Evolutionary conservation across 64 coral and sea anemone species (phyloP).

Genomic region (Platygyra sinensis): DNA sequence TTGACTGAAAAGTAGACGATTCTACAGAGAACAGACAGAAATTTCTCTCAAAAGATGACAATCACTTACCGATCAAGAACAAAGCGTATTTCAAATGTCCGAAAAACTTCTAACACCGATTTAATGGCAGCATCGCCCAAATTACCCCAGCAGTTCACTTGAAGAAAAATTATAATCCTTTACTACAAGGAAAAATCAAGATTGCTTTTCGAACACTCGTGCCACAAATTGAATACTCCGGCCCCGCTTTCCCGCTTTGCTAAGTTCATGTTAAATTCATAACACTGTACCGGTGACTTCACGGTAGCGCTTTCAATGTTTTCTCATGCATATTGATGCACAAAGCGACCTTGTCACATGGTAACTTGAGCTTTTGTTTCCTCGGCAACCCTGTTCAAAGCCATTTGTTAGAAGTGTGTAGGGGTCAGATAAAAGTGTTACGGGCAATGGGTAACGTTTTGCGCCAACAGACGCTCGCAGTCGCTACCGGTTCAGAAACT

Average conservation of each 20-base stretch:
- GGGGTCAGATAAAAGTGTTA: neutral
- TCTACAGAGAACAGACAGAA: neutral
- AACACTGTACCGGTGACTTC: slow-evolving; percentile 26
- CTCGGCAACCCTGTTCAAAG: neutral
- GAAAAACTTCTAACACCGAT: neutral
- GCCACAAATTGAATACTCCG: slow-evolving; percentile 6
- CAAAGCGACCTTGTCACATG: neutral
- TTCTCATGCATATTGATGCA: slow-evolving; percentile 41
- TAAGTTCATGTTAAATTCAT: slow-evolving; percentile 44
- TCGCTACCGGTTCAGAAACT: neutral
- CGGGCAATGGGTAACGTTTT: neutral
- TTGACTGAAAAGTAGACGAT: neutral
- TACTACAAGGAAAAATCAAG: neutral
- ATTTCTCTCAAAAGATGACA: neutral
- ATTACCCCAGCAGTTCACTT: neutral
- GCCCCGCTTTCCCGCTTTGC: neutral
- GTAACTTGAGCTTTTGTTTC: neutral
- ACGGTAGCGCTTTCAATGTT: slow-evolving; percentile 30
- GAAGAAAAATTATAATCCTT: neutral
- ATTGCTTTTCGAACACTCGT: slow-evolving; percentile 8
- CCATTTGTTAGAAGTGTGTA: neutral
- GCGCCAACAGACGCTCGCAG: neutral
- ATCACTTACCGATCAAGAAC: slow-evolving; percentile 1
- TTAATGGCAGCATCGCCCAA: slow-evolving; percentile 5
- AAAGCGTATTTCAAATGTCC: slow-evolving; percentile 40